Percentiles rank a stretch among this genome's conserved stretches.
These are phyloP conservation scores for Oreonectes daqikongensis DNA, from an alignment of 2,797 vertebrate genomes.

Conservation along the genomic window DNA sequence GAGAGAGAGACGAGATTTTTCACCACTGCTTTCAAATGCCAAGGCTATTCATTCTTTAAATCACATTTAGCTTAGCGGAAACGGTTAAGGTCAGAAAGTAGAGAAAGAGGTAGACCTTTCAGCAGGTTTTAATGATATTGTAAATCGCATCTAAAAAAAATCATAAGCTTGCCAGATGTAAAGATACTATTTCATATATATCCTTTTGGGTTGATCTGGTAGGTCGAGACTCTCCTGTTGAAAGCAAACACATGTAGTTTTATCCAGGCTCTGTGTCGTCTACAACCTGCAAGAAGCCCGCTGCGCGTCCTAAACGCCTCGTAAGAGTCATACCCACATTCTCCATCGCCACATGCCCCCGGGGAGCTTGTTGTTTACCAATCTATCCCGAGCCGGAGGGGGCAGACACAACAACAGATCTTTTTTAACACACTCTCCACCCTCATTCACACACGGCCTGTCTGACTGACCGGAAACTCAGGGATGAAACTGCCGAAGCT, in stretches of 20 bases:
- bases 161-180: too few species aligned
- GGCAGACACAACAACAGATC: conserved; percentile 66
- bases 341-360: conserved; percentile 43
- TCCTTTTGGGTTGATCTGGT: neutral
- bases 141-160: neutral
- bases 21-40: conserved; percentile 36
- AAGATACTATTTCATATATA: too few species aligned
- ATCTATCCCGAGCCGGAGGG: conserved; percentile 63
- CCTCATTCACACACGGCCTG: conserved; percentile 40
- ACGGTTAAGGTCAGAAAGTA: neutral
- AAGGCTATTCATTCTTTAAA: conserved; percentile 41
- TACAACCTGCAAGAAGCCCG: conserved; percentile 43
- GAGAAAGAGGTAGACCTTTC: neutral
- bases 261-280: neutral
- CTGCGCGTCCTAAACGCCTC: conserved; percentile 72
- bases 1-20: conserved; percentile 8
- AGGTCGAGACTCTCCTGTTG: neutral
- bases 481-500: conserved; percentile 29
- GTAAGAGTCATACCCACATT: conserved; percentile 62
- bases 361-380: conserved; percentile 64
- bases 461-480: conserved; percentile 38
- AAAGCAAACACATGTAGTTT: neutral
- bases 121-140: neutral
- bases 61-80: conserved; percentile 24
- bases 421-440: conserved; percentile 31